Evolutionary conservation across 2,888 invertebrate genomes (phyloP).

Genomic region (Athalia circularis): DNA sequence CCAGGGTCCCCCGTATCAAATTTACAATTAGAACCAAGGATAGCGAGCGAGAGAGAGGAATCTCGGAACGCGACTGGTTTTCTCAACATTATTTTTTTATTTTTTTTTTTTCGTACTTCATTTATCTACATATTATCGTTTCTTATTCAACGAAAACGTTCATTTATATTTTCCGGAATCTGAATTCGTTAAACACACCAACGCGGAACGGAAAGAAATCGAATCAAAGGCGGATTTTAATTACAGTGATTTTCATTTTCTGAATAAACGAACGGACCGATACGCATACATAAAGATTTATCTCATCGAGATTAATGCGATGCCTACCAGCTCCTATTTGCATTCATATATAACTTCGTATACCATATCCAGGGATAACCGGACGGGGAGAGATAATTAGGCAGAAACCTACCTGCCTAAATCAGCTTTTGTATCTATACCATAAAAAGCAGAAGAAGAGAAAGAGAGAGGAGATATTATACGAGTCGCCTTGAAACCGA

Average conservation of each 20-base stretch:
- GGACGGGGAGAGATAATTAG: constrained; percentile 19
- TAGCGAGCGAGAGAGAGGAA: constrained; percentile 13
- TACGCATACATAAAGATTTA: too few relatives aligned
- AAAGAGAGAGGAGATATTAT: background rate
- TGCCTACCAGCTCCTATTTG: too few relatives aligned
- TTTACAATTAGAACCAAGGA: constrained; percentile 23
- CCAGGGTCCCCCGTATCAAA: constrained; percentile 1
- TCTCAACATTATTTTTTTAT: background rate
- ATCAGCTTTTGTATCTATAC: background rate
- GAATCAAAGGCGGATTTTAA: background rate
- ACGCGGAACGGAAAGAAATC: constrained; percentile 20
- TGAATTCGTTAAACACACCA: background rate
- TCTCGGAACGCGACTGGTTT: constrained; percentile 2
- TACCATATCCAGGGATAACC: background rate
- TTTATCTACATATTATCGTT: background rate
- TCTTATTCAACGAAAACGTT: too few relatives aligned
- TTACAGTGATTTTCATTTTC: too few relatives aligned
- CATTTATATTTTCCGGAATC: too few relatives aligned
- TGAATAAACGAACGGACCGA: too few relatives aligned
- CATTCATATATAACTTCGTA: background rate
- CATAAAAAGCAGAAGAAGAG: background rate
- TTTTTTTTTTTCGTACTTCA: background rate
- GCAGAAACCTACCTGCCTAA: background rate
- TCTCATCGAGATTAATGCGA: too few relatives aligned
- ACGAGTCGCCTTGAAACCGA: constrained; percentile 27